phyloP scores from a whole-genome alignment of 2,797 vertebrate genomes.

The Acestrorhynchus altus region DNA sequence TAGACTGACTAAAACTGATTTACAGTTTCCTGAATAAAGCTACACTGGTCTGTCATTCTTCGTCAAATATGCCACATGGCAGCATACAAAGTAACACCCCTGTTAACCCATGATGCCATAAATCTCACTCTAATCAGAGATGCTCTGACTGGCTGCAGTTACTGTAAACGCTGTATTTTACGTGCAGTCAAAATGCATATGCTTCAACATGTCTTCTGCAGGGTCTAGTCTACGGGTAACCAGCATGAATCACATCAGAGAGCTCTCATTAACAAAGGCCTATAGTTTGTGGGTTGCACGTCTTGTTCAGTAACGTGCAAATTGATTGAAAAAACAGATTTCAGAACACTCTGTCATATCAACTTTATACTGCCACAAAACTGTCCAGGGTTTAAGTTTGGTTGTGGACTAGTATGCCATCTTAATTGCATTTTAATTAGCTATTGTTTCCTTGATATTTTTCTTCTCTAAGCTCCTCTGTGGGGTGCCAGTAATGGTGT shows the following conservation, averaged over 20 bases:
- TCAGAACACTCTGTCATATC: no score
- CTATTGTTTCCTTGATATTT: constrained; percentile 52
- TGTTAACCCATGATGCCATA: background rate
- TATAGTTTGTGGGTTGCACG: background rate
- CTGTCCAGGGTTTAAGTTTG: no score
- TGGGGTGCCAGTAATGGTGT: constrained; percentile 48
- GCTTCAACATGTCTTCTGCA: background rate
- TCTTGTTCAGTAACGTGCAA: background rate
- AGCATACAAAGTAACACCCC: no score
- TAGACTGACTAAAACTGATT: no score
- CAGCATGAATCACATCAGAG: constrained; percentile 6
- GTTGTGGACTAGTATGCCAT: constrained; percentile 15
- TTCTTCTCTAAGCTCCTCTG: constrained; percentile 48
- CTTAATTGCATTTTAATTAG: constrained; percentile 55
- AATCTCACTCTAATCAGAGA: background rate
- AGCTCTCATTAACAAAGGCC: background rate
- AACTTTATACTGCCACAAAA: background rate
- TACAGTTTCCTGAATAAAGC: no score
- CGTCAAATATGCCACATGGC: no score
- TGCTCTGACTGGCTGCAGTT: background rate
- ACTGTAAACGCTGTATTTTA: background rate
- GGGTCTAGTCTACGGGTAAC: background rate
- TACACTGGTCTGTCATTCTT: no score
- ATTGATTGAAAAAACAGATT: background rate
- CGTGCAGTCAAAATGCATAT: background rate